Percentiles rank a stretch among this genome's conserved stretches.
Conservation (phyloP, 2,113 vertebrate species). For the Ptilonorhynchus violaceus region DNA sequence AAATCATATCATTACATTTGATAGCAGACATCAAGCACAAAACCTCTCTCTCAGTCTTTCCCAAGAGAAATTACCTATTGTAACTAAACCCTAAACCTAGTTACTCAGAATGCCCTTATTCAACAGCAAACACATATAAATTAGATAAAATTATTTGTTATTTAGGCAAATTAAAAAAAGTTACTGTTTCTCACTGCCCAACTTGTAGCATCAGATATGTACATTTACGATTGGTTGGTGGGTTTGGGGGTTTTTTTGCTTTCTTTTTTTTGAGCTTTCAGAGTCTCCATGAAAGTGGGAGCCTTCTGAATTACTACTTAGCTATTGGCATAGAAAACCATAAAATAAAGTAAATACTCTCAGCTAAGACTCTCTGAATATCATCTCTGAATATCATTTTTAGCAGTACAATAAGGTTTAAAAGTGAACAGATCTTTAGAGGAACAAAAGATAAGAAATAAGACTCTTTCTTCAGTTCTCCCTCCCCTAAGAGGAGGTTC, state of each 20-base stretch:
- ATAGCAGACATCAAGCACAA: background rate
- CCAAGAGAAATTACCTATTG: background rate
- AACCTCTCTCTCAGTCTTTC: background rate
- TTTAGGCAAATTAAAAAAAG: background rate
- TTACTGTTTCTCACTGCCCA: background rate
- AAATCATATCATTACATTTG: background rate
- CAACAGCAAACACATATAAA: background rate
- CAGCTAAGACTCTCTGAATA: background rate
- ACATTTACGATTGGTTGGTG: background rate
- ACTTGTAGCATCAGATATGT: fast-evolving
- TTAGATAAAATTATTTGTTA: background rate
- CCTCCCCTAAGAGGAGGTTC: background rate
- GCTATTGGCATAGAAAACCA: background rate
- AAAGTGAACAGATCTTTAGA: background rate
- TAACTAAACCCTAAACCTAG: background rate
- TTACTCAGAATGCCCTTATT: background rate
- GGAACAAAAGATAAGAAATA: background rate
- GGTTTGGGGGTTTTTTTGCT: background rate
- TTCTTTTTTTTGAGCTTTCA: background rate
- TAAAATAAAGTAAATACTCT: background rate
- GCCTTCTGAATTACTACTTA: background rate
- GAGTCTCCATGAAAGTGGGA: background rate
- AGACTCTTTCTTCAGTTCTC: background rate
- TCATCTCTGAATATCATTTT: background rate
- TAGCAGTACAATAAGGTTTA: background rate